Evolutionary conservation across 2,797 vertebrate genomes (phyloP).

Genomic region (Diplodus sargus): DNA sequence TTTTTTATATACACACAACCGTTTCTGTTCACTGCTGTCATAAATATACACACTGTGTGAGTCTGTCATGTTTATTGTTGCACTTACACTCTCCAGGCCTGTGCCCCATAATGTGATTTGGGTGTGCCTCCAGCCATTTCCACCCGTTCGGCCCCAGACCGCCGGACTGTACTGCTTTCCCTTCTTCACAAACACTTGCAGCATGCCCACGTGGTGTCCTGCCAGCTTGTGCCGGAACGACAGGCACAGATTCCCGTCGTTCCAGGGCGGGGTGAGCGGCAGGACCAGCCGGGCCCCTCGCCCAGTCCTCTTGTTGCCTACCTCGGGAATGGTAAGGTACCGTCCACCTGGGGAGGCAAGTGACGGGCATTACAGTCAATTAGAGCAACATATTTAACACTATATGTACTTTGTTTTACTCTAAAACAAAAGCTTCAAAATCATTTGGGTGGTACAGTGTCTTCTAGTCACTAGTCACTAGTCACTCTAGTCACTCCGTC

Average conservation of each 20-base stretch:
- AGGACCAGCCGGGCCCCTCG: conserved; percentile 90
- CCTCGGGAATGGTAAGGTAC: conserved; percentile 90
- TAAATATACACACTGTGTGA: neutral
- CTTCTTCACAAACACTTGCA: conserved; percentile 94
- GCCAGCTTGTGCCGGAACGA: conserved; percentile 93
- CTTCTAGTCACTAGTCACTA: too few species aligned
- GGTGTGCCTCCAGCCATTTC: conserved; percentile 94
- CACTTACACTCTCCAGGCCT: conserved; percentile 94
- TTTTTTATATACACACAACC: conserved; percentile 19
- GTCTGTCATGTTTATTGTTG: neutral
- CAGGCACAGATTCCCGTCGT: conserved; percentile 89
- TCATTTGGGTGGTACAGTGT: too few species aligned
- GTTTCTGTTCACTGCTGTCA: neutral
- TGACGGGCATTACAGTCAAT: neutral
- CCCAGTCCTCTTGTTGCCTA: conserved; percentile 86
- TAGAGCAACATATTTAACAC: neutral
- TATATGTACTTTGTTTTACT: neutral
- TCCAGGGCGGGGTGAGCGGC: conserved; percentile 84
- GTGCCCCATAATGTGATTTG: conserved; percentile 90
- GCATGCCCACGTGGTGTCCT: conserved; percentile 88
- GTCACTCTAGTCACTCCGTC: too few species aligned
- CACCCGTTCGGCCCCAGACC: conserved; percentile 93
- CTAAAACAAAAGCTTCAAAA: too few species aligned
- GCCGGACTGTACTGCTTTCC: conserved; percentile 88
- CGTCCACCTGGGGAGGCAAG: conserved; percentile 85